Percentiles rank a stretch among this genome's conserved stretches.
Conservation (phyloP, 2,888 invertebrate genomes). For the Aphodius sticticus region DNA sequence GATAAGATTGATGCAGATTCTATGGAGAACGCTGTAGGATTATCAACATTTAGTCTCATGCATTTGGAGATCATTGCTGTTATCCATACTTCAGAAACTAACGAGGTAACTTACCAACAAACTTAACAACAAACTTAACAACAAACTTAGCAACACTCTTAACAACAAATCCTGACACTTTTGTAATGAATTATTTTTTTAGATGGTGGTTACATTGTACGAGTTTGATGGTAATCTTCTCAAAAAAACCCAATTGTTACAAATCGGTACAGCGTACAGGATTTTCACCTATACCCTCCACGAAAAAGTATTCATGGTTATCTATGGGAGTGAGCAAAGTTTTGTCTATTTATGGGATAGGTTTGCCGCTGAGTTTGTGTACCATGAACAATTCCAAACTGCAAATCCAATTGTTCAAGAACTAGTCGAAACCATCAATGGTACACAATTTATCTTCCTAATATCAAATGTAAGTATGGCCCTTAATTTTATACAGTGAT, state of each 20-base stretch:
- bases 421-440: neutral
- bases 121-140: neutral
- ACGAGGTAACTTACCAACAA: neutral
- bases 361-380: constrained; percentile 12
- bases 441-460: neutral
- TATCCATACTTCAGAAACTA: constrained; percentile 40
- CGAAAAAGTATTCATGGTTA: neutral
- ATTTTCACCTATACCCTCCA: neutral
- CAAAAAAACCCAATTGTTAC: constrained; percentile 9
- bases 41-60: constrained; percentile 47
- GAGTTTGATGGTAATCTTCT: constrained; percentile 16
- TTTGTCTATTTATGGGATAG: constrained; percentile 15
- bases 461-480: neutral
- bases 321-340: constrained; percentile 4
- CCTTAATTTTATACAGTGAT: neutral
- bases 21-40: constrained; percentile 32
- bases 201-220: neutral
- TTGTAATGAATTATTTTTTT: neutral
- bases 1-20: constrained; percentile 48
- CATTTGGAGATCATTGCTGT: constrained; percentile 48
- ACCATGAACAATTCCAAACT: constrained; percentile 7
- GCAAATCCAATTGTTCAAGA: neutral
- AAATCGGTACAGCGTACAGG: neutral
- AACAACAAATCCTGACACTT: neutral
- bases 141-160: no score